A percentile compares a stretch with the other conserved stretches of the same genome.
Conservation (phyloP, 2,888 invertebrate genomes). For the Lasioglossum figueresi region DNA sequence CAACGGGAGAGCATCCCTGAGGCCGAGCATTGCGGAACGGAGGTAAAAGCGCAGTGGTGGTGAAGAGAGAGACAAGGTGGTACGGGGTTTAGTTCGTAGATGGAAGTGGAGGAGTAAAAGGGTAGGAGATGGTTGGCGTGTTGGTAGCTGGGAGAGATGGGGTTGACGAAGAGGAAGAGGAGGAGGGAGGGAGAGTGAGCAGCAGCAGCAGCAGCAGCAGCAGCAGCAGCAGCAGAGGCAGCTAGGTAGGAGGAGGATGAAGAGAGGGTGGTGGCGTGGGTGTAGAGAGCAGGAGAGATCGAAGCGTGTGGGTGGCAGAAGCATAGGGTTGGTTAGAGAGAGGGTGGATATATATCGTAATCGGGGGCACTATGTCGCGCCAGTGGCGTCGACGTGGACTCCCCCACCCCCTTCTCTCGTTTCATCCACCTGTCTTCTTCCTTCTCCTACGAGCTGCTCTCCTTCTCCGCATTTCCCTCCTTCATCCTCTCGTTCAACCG, state of each 20-base stretch:
- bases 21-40: slow-evolving; percentile 68
- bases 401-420: slow-evolving; percentile 21
- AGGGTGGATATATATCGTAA: slow-evolving; percentile 78
- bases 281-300: slow-evolving; percentile 60
- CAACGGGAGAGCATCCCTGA: slow-evolving; percentile 56
- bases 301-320: slow-evolving; percentile 73
- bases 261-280: slow-evolving; percentile 14
- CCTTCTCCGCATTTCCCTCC: slow-evolving; percentile 12
- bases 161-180: slow-evolving; percentile 43
- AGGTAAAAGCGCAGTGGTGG: slow-evolving; percentile 69
- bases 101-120: slow-evolving; percentile 56
- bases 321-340: slow-evolving; percentile 77
- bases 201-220: slow-evolving; percentile 26
- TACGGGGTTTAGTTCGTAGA: slow-evolving; percentile 54
- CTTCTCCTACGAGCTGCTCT: background rate
- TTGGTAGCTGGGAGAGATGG: slow-evolving; percentile 45
- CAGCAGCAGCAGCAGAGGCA: background rate
- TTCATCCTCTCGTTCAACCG: slow-evolving; percentile 41
- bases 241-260: slow-evolving; percentile 16
- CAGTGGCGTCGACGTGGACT: slow-evolving; percentile 73
- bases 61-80: slow-evolving; percentile 59
- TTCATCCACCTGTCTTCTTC: slow-evolving; percentile 33
- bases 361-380: slow-evolving; percentile 82
- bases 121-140: slow-evolving; percentile 60
- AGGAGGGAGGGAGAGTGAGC: too few relatives aligned